A percentile compares a stretch with the other conserved stretches of the same genome.
Evolutionary conservation across 2,888 invertebrate species (phyloP).

Genomic region (Nemurella pictetii): DNA sequence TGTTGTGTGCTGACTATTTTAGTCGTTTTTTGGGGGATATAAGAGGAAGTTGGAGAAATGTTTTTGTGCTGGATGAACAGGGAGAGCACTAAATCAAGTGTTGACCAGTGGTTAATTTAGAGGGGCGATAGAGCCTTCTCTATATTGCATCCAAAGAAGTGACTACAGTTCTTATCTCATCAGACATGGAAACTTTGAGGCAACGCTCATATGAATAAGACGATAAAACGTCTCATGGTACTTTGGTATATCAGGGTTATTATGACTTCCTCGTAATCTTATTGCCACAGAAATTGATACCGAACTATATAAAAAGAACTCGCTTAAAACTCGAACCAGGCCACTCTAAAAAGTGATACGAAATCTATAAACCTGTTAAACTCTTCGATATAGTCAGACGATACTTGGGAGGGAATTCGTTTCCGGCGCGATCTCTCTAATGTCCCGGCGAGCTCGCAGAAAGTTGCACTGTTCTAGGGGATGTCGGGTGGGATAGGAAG

Average conservation of each 20-base stretch:
- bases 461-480: too few species aligned
- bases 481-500: neutral
- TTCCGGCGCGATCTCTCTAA: neutral
- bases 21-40: neutral
- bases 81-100: neutral
- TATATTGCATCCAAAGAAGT: too few species aligned
- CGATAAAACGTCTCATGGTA: too few species aligned
- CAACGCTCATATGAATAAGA: too few species aligned
- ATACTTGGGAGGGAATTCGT: neutral
- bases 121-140: neutral
- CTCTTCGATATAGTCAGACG: neutral
- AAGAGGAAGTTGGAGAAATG: neutral
- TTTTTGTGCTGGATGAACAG: neutral
- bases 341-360: neutral
- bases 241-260: too few species aligned
- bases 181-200: too few species aligned
- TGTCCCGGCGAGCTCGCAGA: neutral
- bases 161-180: too few species aligned
- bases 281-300: neutral
- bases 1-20: neutral
- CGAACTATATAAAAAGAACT: neutral
- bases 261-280: too few species aligned
- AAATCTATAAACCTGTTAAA: neutral
- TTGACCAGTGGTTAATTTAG: neutral
- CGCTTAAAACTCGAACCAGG: neutral